A percentile compares a stretch with the other conserved stretches of the same genome.
These are phyloP conservation scores for Campaea margaritaria DNA, from an alignment of 2,888 invertebrate genomes.

Conservation along the genomic window DNA sequence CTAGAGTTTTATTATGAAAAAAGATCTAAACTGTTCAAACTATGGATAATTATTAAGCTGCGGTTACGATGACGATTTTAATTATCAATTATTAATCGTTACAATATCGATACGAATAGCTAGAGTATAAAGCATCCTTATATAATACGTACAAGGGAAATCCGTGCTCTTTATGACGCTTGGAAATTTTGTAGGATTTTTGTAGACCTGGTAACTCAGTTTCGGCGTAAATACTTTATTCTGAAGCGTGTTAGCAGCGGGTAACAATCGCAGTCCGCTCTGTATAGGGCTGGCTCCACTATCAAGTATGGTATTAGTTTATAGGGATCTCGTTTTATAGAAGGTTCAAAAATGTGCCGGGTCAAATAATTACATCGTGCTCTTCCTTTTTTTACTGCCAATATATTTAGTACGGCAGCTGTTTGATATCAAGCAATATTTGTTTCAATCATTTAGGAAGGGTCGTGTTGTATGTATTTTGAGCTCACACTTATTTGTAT, in stretches of 20 bases:
- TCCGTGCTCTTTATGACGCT: conserved; percentile 18
- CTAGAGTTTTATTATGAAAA: conserved; percentile 35
- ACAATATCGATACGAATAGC: no score
- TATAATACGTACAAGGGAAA: conserved; percentile 27
- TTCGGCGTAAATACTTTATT: conserved; percentile 54
- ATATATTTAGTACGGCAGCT: no score
- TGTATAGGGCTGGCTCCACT: conserved; percentile 4
- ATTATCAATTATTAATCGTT: no score
- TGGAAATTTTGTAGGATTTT: conserved; percentile 47
- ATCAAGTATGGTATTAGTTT: not conserved
- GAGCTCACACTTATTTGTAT: no score
- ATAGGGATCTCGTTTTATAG: not conserved
- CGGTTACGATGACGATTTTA: no score
- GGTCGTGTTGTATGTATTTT: no score
- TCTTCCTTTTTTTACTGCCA: no score
- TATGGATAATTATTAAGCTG: no score
- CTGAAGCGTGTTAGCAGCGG: conserved; percentile 42
- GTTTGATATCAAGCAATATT: no score
- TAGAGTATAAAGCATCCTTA: no score
- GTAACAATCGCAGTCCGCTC: conserved; percentile 32
- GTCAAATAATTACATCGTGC: no score
- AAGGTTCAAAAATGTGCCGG: not conserved
- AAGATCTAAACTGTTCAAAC: conserved; percentile 28
- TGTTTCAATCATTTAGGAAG: no score
- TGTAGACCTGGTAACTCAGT: conserved; percentile 45